Percentiles rank a stretch among this genome's conserved stretches.
These are phyloP conservation scores for Rutilus rutilus DNA, from an alignment of 2,113 vertebrate genomes.

Conservation along the genomic window DNA sequence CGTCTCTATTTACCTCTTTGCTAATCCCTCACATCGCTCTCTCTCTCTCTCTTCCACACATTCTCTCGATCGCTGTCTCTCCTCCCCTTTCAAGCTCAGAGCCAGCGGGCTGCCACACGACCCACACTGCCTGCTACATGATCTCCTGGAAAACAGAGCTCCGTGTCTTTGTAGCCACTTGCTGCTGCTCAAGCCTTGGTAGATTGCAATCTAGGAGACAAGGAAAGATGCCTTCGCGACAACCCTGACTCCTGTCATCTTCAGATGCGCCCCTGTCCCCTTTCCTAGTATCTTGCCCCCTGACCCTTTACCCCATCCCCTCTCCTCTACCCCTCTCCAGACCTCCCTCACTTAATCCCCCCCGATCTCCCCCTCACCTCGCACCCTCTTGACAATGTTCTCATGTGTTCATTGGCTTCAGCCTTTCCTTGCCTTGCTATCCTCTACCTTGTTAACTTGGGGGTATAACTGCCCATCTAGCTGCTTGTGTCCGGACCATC, in stretches of 20 bases:
- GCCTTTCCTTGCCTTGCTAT: conserved; percentile 73
- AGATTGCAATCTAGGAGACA: conserved; percentile 56
- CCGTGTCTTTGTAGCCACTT: conserved; percentile 65
- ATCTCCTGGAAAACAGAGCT: conserved; percentile 76
- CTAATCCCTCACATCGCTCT: conserved; percentile 63
- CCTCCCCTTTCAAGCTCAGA: conserved; percentile 70
- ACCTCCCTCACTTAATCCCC: conserved; percentile 50
- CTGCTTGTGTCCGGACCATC: conserved; percentile 88
- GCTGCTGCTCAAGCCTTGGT: conserved; percentile 59
- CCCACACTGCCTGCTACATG: conserved; percentile 78
- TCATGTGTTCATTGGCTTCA: conserved; percentile 74
- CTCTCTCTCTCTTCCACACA: conserved; percentile 48
- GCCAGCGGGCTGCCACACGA: conserved; percentile 79
- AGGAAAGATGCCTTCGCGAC: conserved; percentile 61
- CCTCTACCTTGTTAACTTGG: conserved; percentile 66
- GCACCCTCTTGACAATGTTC: conserved; percentile 72
- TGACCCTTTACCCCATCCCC: conserved; percentile 47
- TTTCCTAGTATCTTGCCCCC: conserved; percentile 55
- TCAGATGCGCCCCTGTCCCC: conserved; percentile 60
- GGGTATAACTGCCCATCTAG: conserved; percentile 82
- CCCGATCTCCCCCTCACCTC: conserved; percentile 55
- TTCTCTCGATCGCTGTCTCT: conserved; percentile 52
- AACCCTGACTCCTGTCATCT: conserved; percentile 72
- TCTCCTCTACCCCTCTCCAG: conserved; percentile 43
- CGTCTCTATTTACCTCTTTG: conserved; percentile 67